Conservation (phyloP, 2,113 vertebrate species). For the Osmerus eperlanus region DNA sequence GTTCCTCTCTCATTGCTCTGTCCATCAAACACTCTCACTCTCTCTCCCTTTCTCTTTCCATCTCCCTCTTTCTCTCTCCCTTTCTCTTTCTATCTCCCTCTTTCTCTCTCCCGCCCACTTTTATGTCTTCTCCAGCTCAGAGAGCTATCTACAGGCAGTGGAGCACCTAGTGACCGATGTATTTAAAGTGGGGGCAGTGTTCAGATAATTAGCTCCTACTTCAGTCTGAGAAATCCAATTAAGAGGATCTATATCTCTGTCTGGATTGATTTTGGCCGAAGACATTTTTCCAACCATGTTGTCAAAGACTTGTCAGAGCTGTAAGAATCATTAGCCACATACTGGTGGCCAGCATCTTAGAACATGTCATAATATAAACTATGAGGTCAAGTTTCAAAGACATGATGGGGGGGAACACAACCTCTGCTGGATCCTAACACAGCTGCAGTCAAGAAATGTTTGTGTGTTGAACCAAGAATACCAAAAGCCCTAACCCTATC, state of each 20-base stretch:
- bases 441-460: too few relatives aligned
- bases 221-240: conserved; percentile 54
- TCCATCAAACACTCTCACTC: conserved; percentile 28
- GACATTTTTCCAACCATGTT: conserved; percentile 15
- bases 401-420: neutral
- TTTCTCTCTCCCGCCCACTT: conserved; percentile 1
- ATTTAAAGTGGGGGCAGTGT: conserved; percentile 40
- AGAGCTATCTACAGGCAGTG: conserved; percentile 4
- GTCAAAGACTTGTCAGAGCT: conserved; percentile 1
- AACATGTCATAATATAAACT: neutral
- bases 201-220: conserved; percentile 53
- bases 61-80: conserved; percentile 5
- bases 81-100: conserved; percentile 7
- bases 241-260: conserved; percentile 24
- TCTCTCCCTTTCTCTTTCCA: conserved; percentile 13
- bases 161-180: conserved; percentile 39
- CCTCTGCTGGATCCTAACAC: too few relatives aligned
- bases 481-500: neutral
- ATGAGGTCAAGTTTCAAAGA: neutral
- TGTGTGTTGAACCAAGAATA: too few relatives aligned
- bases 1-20: neutral
- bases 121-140: neutral
- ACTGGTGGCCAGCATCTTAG: neutral
- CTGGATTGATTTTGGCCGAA: conserved; percentile 28
- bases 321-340: conserved; percentile 6